Evolutionary conservation across 2,113 vertebrate species (phyloP).

Genomic region (Gymnobelideus leadbeateri): DNA sequence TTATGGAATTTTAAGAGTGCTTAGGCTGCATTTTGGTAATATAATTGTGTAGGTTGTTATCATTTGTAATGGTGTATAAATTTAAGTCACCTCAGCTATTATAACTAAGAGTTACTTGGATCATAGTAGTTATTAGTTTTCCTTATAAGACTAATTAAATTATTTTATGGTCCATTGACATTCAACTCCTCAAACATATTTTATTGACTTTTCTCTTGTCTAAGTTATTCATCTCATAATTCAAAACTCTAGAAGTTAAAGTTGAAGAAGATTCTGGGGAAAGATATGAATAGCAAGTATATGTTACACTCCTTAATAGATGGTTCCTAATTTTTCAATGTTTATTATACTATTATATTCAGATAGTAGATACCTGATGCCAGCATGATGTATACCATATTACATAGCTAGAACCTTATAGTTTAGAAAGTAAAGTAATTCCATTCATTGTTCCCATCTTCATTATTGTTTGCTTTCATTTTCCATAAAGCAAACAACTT

Average conservation of each 20-base stretch:
- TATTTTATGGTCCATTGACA: slow-evolving; percentile 64
- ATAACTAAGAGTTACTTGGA: slow-evolving; percentile 17
- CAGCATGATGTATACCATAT: not conserved
- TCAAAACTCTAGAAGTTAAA: slow-evolving; percentile 73
- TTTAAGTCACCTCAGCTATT: slow-evolving; percentile 42
- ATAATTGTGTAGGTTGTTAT: slow-evolving; percentile 8
- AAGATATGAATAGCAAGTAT: slow-evolving; percentile 6
- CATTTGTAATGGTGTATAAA: slow-evolving; percentile 49
- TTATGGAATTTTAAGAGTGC: slow-evolving; percentile 14
- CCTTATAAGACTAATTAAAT: slow-evolving; percentile 58
- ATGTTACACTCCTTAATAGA: not conserved
- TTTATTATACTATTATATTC: not conserved
- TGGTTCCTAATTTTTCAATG: slow-evolving; percentile 32
- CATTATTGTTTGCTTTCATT: slow-evolving; percentile 35
- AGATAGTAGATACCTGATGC: not conserved
- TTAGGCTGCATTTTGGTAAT: slow-evolving; percentile 42
- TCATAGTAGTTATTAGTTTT: slow-evolving; percentile 35
- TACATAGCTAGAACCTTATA: not conserved
- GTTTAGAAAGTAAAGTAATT: not conserved
- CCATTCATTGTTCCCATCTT: not conserved
- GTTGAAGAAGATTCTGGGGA: slow-evolving; percentile 59
- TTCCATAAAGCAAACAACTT: slow-evolving; percentile 54
- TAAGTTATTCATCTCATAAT: slow-evolving; percentile 76
- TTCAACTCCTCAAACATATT: slow-evolving; percentile 55
- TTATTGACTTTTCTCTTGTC: slow-evolving; percentile 69